Evolutionary conservation across 1,140 invertebrate genomes (phyloP).

Genomic region (Drosophila pachea): DNA sequence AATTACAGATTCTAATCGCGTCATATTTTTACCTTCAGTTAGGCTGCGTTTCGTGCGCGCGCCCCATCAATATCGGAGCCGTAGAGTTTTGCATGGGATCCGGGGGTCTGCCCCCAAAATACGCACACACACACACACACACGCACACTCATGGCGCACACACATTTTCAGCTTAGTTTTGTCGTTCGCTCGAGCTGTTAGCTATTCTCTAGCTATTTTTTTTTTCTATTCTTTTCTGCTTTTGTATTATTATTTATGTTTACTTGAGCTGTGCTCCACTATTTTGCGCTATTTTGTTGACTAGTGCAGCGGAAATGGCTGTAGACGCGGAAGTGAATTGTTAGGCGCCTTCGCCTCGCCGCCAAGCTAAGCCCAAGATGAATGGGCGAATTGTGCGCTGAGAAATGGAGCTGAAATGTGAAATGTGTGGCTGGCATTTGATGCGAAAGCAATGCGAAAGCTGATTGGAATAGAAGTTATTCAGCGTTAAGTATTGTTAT

Average conservation of each 20-base stretch:
- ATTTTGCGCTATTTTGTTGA: slow-evolving; percentile 52
- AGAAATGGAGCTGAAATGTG: slow-evolving; percentile 7
- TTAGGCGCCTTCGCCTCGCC: slow-evolving; percentile 58
- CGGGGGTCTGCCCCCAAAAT: slow-evolving; percentile 21
- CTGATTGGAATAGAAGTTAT: slow-evolving; percentile 4
- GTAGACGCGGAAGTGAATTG: slow-evolving; percentile 74
- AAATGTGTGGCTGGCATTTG: slow-evolving; percentile 16
- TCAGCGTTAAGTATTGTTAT: slow-evolving; percentile 21
- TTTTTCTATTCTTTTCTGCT: slow-evolving; percentile 1
- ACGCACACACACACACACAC: slow-evolving; percentile 4
- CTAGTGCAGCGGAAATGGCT: slow-evolving; percentile 71
- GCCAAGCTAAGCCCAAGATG: slow-evolving; percentile 21
- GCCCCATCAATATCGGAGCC: slow-evolving; percentile 68
- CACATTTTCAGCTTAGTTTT: slow-evolving; percentile 30
- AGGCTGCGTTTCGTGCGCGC: slow-evolving; percentile 61
- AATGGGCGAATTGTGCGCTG: slow-evolving; percentile 16
- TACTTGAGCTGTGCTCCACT: slow-evolving; percentile 14
- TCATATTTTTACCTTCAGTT: slow-evolving; percentile 60
- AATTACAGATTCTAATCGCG: slow-evolving; percentile 78
- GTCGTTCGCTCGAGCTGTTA: slow-evolving; percentile 10
- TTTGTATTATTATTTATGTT: slow-evolving; percentile 40
- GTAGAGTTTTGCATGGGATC: slow-evolving; percentile 50
- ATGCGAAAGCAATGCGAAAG: slow-evolving; percentile 10
- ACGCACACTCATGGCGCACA: slow-evolving; percentile 5
- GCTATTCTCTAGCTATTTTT: slow-evolving; percentile 25